Evolutionary conservation across 2,888 invertebrate species (phyloP).

Genomic region (Rugalucina vietnamica): DNA sequence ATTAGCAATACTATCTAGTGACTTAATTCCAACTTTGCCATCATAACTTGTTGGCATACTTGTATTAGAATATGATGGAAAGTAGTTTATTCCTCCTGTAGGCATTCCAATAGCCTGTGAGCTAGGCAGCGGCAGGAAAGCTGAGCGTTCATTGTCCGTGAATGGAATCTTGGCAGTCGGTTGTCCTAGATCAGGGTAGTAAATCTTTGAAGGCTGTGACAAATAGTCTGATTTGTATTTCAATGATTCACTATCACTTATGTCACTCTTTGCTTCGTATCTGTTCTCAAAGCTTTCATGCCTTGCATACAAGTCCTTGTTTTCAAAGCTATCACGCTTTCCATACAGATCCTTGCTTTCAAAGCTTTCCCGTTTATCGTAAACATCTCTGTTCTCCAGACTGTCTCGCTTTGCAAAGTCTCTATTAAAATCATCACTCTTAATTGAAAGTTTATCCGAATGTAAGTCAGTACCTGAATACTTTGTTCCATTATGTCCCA

Average conservation of each 20-base stretch:
- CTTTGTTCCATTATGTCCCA: background rate
- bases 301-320: background rate
- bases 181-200: background rate
- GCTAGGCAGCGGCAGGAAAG: background rate
- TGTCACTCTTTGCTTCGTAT: background rate
- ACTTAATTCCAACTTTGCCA: background rate
- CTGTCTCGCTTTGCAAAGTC: background rate
- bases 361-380: background rate
- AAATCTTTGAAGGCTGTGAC: background rate
- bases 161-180: background rate
- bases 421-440: background rate
- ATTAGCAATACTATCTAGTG: background rate
- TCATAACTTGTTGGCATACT: background rate
- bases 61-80: background rate
- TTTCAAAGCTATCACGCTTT: constrained; percentile 2
- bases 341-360: background rate
- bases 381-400: background rate
- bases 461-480: background rate
- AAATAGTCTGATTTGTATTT: background rate
- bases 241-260: background rate
- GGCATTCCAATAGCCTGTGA: background rate
- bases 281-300: background rate
- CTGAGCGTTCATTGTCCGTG: background rate
- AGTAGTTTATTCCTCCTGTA: background rate
- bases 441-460: background rate